Base-by-base conservation (phyloP, 53 echinoderm and acorn worm species). In the Astropecten irregularis region DNA sequence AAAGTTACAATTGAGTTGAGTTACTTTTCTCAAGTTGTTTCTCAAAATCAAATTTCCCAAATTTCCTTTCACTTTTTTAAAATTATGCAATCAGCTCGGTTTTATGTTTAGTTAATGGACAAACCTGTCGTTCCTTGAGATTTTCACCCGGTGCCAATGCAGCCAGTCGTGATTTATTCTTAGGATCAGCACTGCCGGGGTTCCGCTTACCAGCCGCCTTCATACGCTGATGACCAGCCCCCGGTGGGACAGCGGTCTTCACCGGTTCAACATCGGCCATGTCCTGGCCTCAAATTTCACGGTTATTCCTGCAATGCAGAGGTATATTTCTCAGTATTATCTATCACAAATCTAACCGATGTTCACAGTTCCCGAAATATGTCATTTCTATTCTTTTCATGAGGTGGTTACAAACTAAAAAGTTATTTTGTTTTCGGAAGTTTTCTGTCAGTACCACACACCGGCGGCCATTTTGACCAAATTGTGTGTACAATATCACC, bases 41-140 rank as follows among this genome's bases (percentile, higher is more conserved):
- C n/a, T n/a, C n/a, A n/a, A n/a, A n/a, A n/a, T n/a, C n/a, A n/a
- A n/a, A n/a, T n/a, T n/a, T n/a, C n/a, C n/a, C n/a, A n/a, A n/a
- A n/a, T n/a, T n/a, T n/a, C n/a, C n/a, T n/a, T n/a, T n/a, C n/a
- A n/a, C n/a, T n/a, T n/a, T n/a, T n/a, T n/a, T n/a, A n/a, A n/a
- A n/a, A n/a, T n/a, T n/a, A n/a, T n/a, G n/a, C n/a, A n/a, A n/a
- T n/a, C n/a, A n/a, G n/a, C n/a, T n/a, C n/a, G n/a, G n/a, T n/a
- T n/a, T n/a, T n/a, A n/a, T n/a, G n/a, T n/a, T n/a, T n/a, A n/a
- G n/a, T n/a, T n/a, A n/a, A n/a, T n/a, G n/a, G n/a, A 84, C 69
- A 66, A 38, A 97, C 99, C 99, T 97, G 99, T 89, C 92, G 90
- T 91, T 97, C 99, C 71, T 97, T 97, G 31, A 97, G 90, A 66